phyloP scores from a whole-genome alignment of 2,113 vertebrate species.

The Arenaria interpres region DNA sequence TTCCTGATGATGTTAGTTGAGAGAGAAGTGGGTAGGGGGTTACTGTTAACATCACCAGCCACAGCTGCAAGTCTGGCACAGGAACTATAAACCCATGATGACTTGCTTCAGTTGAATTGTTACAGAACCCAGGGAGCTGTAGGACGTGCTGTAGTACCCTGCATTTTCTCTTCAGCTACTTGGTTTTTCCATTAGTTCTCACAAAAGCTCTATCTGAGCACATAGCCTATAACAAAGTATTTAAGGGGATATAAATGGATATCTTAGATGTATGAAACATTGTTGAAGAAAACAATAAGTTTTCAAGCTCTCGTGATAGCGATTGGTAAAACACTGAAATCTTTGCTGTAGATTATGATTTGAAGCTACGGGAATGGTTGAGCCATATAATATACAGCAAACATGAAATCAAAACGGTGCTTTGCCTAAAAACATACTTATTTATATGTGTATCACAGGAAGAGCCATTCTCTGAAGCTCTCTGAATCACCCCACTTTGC shows the following conservation, averaged over 20 bases:
- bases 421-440: background rate
- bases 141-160: background rate
- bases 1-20: background rate
- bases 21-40: background rate
- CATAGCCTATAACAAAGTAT: background rate
- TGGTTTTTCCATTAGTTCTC: background rate
- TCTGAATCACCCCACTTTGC: background rate
- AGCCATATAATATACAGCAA: background rate
- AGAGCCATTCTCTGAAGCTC: background rate
- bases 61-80: background rate
- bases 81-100: background rate
- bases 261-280: background rate
- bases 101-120: background rate
- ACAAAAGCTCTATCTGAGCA: background rate
- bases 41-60: background rate
- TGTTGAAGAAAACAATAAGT: background rate
- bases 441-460: rapidly evolving
- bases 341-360: background rate
- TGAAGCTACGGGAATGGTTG: background rate
- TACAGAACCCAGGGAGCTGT: background rate
- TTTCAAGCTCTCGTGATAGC: background rate
- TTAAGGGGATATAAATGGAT: background rate
- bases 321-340: background rate
- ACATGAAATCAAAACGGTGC: background rate
- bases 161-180: background rate